A percentile compares a stretch with the other conserved stretches of the same genome.
phyloP scores from a whole-genome alignment of 1,140 invertebrate genomes.

The Pygmarrhopalites habei region DNA sequence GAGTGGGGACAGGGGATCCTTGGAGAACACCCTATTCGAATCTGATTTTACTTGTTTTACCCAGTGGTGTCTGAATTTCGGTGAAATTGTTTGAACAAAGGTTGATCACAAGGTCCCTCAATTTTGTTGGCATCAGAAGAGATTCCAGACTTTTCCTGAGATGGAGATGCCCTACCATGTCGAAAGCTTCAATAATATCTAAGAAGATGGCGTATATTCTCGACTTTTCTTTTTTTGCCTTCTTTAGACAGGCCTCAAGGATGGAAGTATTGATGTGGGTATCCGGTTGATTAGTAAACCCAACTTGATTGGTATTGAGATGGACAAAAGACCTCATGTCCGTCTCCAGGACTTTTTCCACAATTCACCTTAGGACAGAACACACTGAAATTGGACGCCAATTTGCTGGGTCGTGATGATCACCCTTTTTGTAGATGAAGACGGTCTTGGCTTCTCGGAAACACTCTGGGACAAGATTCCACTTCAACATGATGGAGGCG shows the following conservation, averaged over 20 bases:
- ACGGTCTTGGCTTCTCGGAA: not conserved
- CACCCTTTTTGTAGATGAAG: slow-evolving; percentile 7
- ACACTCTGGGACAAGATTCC: not conserved
- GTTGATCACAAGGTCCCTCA: not conserved
- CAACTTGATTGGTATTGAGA: not conserved
- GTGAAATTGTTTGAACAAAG: not conserved
- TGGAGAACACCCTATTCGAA: not conserved
- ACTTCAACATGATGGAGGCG: not conserved
- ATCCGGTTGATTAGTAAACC: not conserved
- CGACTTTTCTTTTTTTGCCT: not conserved
- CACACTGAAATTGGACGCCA: not conserved
- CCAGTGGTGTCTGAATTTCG: not conserved
- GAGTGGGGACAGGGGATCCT: not conserved
- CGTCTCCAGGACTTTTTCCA: not conserved
- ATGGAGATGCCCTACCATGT: not conserved
- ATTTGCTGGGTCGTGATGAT: not conserved
- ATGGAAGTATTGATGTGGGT: slow-evolving; percentile 5
- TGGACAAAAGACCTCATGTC: not conserved
- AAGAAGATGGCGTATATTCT: not conserved
- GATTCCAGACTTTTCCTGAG: not conserved
- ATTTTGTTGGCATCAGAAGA: not conserved
- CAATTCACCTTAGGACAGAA: not conserved
- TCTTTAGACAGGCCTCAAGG: not conserved
- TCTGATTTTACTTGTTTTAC: not conserved
- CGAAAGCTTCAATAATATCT: not conserved